These are phyloP conservation scores for Calcarius lapponicus DNA, from an alignment of 2,797 vertebrate species.

Conservation along the genomic window DNA sequence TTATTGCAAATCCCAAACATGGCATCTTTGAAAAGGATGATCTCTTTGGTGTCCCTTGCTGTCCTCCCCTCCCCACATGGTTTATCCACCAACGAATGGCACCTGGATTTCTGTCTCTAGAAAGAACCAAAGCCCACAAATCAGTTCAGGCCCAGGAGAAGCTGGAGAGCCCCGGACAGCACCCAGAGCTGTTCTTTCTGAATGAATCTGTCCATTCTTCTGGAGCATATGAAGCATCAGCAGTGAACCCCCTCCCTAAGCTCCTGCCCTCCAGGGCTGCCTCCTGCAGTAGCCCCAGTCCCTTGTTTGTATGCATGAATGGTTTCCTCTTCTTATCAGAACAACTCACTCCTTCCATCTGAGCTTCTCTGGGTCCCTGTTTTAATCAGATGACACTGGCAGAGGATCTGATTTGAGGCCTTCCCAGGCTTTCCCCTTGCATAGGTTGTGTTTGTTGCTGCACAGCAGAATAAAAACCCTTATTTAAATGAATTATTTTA, in stretches of 20 bases:
- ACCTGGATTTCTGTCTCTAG: background rate
- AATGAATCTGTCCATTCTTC: background rate
- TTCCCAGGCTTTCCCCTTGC: background rate
- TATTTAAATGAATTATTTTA: conserved; percentile 51
- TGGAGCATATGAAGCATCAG: background rate
- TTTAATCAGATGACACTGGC: background rate
- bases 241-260: background rate
- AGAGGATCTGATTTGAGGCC: background rate
- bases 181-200: background rate
- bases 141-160: background rate
- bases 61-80: background rate
- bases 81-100: background rate
- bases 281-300: background rate
- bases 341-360: background rate
- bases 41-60: background rate
- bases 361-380: background rate
- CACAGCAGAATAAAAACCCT: background rate
- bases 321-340: background rate
- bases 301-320: background rate
- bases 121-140: background rate
- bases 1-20: background rate
- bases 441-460: background rate
- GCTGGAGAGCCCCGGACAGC: background rate
- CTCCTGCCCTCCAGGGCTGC: background rate
- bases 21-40: background rate